A percentile compares a stretch with the other conserved stretches of the same genome.
Evolutionary conservation across 2,888 invertebrate species (phyloP).

Genomic region (Clitarchus hookeri): DNA sequence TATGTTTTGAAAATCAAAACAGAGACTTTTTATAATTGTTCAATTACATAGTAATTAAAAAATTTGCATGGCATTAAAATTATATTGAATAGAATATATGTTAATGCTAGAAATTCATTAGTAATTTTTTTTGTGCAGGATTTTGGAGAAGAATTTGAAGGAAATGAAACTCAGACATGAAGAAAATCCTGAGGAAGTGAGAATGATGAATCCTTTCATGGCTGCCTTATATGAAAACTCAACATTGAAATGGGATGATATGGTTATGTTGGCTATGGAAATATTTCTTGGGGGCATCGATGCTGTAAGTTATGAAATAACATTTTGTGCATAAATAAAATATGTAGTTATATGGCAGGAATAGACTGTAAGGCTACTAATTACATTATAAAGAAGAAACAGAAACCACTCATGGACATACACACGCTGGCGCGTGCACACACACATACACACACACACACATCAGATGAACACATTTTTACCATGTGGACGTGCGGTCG

Average conservation of each 20-base stretch:
- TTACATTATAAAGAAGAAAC: neutral
- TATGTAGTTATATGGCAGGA: too few relatives aligned
- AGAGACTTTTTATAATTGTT: too few relatives aligned
- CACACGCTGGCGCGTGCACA: too few relatives aligned
- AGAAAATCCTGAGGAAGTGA: slow-evolving; percentile 36
- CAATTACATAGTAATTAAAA: too few relatives aligned
- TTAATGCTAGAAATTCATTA: neutral
- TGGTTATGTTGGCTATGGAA: slow-evolving; percentile 59
- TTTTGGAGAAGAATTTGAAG: slow-evolving; percentile 48
- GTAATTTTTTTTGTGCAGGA: slow-evolving; percentile 34
- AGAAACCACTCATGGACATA: neutral
- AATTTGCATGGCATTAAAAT: too few relatives aligned
- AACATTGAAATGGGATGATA: slow-evolving; percentile 55
- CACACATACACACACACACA: too few relatives aligned
- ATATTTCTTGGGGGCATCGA: slow-evolving; percentile 63
- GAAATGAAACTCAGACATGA: slow-evolving; percentile 45
- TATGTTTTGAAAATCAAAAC: too few relatives aligned
- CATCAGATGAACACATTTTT: too few relatives aligned
- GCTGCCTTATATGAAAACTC: slow-evolving; percentile 52
- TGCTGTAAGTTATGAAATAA: slow-evolving; percentile 54
- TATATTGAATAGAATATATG: too few relatives aligned
- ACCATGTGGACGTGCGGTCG: too few relatives aligned
- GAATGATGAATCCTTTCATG: slow-evolving; percentile 50
- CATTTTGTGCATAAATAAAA: neutral
- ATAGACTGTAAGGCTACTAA: neutral